Base-by-base conservation (phyloP, 2,888 invertebrate species). In the Athalia rosae region DNA sequence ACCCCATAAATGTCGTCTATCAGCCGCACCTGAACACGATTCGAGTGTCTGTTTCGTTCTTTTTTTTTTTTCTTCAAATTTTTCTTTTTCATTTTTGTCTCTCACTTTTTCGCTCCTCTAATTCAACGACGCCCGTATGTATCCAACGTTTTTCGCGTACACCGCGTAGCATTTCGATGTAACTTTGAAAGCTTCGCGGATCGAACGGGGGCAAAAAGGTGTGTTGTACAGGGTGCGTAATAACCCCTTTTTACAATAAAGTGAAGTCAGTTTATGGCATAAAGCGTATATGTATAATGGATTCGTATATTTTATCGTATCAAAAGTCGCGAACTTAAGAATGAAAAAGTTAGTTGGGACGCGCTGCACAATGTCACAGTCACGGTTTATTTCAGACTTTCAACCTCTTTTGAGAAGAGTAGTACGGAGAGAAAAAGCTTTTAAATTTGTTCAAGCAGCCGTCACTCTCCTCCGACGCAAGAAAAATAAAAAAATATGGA, bases 261-360 rank as follows among this genome's bases (percentile, higher is more conserved):
- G 71, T 71, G 7, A 15, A 43, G 13, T 58, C 71, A 71, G 71
- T 71, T 71, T 58, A 58, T 71, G 58, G 58, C 56, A 58, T 56
- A 28, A 28, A 28, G 28, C 28, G 28, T 28, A 28, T 45, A 58
- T 45, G 43, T 43, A 45, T 71, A 58, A 71, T 71, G 71, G 71
- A 71, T 58, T 71, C 58, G 28, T 28, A 71, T 71, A 71, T 71
- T 71, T 45, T 8, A 56, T 15, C 13, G 69, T 58, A 58, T 71
- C 58, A 71, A 58, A 71, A 71, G 9, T 71, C 69, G 56, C 41
- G 7, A 13, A 56, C 43, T 71, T 71, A 4, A 71, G 56, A 71
- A 58, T 71, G 45, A 58, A 58, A 71, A 71, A 71, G 8, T 71
- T 71, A 13, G 56, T 71, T 45, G 13, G 58, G 50, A 71, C 56